Percentiles rank a stretch among this genome's conserved stretches.
Evolutionary conservation across 1,140 invertebrate genomes (phyloP).

Genomic region (Sarcophaga bullata): DNA sequence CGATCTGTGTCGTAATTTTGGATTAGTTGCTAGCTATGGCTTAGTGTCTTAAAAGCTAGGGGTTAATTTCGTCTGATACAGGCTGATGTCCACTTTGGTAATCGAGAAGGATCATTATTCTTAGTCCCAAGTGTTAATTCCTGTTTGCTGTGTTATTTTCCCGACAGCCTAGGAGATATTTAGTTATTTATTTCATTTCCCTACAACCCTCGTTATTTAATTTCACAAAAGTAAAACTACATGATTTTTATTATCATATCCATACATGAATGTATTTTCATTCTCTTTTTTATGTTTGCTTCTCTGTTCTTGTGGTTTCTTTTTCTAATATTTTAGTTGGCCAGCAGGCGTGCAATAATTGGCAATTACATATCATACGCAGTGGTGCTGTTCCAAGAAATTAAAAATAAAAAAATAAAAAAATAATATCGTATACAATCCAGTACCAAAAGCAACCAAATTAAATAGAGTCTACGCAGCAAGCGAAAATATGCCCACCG

Average conservation of each 20-base stretch:
- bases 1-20: no score
- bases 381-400: neutral
- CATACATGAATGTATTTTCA: neutral
- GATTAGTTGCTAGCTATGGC: no score
- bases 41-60: no score
- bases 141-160: no score
- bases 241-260: neutral
- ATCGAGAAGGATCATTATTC: no score
- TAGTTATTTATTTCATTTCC: no score
- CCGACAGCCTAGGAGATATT: no score
- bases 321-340: neutral
- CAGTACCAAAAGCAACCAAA: neutral
- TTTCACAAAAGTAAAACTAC: neutral
- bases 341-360: slow-evolving; percentile 45
- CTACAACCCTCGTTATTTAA: slow-evolving; percentile 18
- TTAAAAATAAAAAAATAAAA: neutral
- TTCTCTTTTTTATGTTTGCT: neutral
- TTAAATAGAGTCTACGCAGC: neutral
- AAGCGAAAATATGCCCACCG: slow-evolving; percentile 3
- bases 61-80: no score
- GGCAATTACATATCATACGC: slow-evolving; percentile 42
- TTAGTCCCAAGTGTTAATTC: no score
- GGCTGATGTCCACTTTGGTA: no score
- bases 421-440: no score
- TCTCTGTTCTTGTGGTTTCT: neutral